Conservation (phyloP, 2,797 vertebrate genomes). For the Schizopygopsis malacanthus region DNA sequence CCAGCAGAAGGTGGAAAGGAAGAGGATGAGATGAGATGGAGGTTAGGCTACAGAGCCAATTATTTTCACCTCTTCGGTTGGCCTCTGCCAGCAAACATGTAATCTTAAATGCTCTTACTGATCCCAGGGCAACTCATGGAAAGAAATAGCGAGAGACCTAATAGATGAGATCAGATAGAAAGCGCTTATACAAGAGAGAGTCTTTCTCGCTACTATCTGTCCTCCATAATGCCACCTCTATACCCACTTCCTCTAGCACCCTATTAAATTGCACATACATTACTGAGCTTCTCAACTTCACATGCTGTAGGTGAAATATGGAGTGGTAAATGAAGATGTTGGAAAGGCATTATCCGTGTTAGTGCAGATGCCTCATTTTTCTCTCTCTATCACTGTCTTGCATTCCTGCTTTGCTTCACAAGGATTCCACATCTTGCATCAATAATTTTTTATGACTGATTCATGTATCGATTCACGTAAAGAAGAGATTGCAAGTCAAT, state of each 20-base stretch:
- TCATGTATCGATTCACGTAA: background rate
- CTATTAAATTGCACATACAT: constrained; percentile 43
- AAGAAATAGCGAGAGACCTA: constrained; percentile 13
- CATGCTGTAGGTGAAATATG: constrained; percentile 15
- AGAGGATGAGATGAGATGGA: constrained; percentile 41
- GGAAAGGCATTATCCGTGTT: constrained; percentile 8
- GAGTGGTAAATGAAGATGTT: constrained; percentile 28
- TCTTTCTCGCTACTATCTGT: constrained; percentile 58
- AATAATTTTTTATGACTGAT: background rate
- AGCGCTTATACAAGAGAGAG: constrained; percentile 2
- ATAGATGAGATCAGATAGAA: constrained; percentile 40
- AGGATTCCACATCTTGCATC: constrained; percentile 16
- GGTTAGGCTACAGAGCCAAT: constrained; percentile 75
- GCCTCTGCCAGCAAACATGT: constrained; percentile 73
- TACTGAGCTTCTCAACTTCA: constrained; percentile 23
- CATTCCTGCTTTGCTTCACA: constrained; percentile 1
- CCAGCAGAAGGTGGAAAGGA: constrained; percentile 26
- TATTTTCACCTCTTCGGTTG: constrained; percentile 77
- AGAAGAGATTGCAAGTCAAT: too few relatives aligned
- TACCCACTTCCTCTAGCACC: background rate
- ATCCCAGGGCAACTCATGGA: constrained; percentile 63
- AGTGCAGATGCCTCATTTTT: background rate
- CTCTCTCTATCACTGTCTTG: background rate
- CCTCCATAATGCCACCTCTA: constrained; percentile 5
- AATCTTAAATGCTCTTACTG: constrained; percentile 75